Base-by-base conservation (phyloP, 2,113 vertebrate species). In the Sterna hirundo region DNA sequence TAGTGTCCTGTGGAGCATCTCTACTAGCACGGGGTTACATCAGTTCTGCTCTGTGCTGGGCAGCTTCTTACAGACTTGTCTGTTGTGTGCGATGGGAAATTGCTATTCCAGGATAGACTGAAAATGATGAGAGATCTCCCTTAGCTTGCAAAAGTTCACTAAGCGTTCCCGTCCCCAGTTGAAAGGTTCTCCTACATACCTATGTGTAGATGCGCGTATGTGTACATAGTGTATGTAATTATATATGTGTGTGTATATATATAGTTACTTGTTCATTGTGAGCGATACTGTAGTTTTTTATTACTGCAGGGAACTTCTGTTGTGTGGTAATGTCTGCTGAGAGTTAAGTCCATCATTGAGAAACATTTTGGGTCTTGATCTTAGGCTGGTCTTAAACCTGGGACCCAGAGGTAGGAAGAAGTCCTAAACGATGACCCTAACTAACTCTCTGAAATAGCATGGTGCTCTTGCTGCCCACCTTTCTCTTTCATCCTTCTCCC, bases 171-270 rank as follows among this genome's bases (percentile, higher is more conserved):
- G 32, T 82, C 11, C 38, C 25, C 6, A 55, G 19, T 6, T 82
- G 38, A 30, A 77, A 71, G n/a, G 11, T 4, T 58, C 20, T 78
- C 0, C 0, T 65, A 4, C 0, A 0, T 7, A 13, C 9, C 1
- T 8, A 7, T 44, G 15, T 58, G 16, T 78, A 54, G n/a, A 7
- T 79, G 17, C 62, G 6, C 2, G 0, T 36, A 4, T 51, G 12
- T 40, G 13, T 52, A 6, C 10, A 8, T 14, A 61, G 23, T 32
- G 7, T 55, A 14, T 64, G 20, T 55, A 36, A 55, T 44, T 40
- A 13, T 47, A 4, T 52, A 5, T 44, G 38, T 38, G 38, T 38
- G 38, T 38, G 13, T 54, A 10, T 60, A 13, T 42, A 42, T 42
- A 46, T 46, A 46, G 23, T 32, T 81, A 32, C 10, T 54, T 57